Percentiles rank a stretch among this genome's conserved stretches.
Conservation (phyloP, 2,888 invertebrate species). For the Coremacera marginata region DNA sequence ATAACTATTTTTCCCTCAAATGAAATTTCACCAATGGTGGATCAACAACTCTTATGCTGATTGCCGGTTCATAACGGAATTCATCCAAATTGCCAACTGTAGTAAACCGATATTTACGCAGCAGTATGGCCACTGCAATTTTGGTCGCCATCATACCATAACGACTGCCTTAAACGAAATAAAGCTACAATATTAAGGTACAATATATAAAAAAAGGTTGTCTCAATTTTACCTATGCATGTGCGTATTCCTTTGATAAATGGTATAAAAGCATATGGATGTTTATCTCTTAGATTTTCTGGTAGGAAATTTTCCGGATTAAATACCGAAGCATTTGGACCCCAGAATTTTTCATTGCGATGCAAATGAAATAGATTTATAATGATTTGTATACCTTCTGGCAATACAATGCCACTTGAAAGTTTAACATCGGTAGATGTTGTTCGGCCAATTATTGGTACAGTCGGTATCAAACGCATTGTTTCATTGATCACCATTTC, state of each 20-base stretch:
- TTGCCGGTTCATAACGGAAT: background rate
- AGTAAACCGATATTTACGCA: background rate
- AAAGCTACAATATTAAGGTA: too few species aligned
- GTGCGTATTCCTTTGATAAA: constrained; percentile 58
- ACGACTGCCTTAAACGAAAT: background rate
- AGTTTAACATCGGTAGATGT: background rate
- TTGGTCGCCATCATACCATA: background rate
- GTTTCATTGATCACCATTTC: constrained; percentile 52
- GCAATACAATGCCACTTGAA: constrained; percentile 46
- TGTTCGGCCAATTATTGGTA: constrained; percentile 34
- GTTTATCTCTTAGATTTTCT: constrained; percentile 55
- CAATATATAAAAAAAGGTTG: too few species aligned
- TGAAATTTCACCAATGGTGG: too few species aligned
- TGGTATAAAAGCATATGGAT: constrained; percentile 64
- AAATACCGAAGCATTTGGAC: constrained; percentile 59
- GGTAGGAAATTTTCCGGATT: constrained; percentile 67
- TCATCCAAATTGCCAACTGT: background rate
- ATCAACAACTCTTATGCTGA: too few species aligned
- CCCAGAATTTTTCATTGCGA: constrained; percentile 62
- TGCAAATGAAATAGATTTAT: constrained; percentile 62
- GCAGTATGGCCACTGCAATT: background rate
- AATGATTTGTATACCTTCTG: constrained; percentile 57
- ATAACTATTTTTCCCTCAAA: too few species aligned
- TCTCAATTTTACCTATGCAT: too few species aligned
- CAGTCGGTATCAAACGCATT: constrained; percentile 48